phyloP scores from a whole-genome alignment of 2,797 vertebrate species.

The Sebastes minor region DNA sequence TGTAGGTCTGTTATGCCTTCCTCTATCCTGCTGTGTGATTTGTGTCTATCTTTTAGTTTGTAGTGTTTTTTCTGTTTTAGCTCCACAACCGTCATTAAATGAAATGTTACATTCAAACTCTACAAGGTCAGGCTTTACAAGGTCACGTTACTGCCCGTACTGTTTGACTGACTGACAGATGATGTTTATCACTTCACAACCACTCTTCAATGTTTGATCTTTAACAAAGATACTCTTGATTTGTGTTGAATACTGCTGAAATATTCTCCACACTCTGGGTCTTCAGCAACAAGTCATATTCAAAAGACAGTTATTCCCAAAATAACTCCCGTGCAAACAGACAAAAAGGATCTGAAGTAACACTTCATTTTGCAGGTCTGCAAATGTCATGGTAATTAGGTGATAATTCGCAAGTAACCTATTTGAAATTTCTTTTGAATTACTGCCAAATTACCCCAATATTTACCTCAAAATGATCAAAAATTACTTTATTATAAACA shows the following conservation, averaged over 20 bases:
- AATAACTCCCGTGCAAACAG: not conserved
- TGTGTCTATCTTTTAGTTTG: not conserved
- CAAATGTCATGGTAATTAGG: no score
- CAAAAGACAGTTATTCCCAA: not conserved
- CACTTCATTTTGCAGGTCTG: no score
- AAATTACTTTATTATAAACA: no score
- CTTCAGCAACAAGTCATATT: conserved; percentile 2
- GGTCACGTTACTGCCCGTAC: not conserved
- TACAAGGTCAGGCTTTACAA: not conserved
- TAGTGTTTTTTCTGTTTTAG: not conserved
- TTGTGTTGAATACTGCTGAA: conserved; percentile 11
- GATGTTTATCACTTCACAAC: not conserved
- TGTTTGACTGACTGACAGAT: not conserved
- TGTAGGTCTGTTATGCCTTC: not conserved
- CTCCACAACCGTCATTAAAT: not conserved
- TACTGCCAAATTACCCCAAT: no score
- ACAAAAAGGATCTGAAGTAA: not conserved
- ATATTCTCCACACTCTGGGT: not conserved
- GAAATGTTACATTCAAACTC: not conserved
- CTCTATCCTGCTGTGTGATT: not conserved
- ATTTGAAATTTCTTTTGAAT: no score
- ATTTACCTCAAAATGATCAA: no score
- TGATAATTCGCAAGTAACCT: no score
- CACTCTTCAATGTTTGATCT: not conserved
- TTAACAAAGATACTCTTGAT: not conserved